Conservation (phyloP, 2,888 invertebrate species). For the Drosophila trichaetosa region DNA sequence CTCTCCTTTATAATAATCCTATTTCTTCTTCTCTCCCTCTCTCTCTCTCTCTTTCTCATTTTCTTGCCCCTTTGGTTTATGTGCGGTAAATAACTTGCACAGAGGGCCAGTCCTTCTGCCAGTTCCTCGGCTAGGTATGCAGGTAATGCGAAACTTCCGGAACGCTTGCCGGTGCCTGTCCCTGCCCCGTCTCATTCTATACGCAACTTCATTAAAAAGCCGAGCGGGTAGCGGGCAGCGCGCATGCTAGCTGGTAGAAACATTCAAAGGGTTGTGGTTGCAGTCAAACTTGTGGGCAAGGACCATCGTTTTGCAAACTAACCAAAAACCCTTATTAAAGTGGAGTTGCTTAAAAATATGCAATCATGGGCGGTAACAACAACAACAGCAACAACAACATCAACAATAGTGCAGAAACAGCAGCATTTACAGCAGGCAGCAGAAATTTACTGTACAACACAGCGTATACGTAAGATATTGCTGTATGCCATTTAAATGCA, state of each 20-base stretch:
- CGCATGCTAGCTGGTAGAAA: neutral
- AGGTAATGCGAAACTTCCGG: slow-evolving; percentile 69
- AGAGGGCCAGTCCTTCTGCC: slow-evolving; percentile 10
- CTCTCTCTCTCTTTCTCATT: neutral
- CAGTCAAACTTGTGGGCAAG: slow-evolving; percentile 56
- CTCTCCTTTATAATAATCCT: neutral
- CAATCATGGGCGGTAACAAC: slow-evolving; percentile 65
- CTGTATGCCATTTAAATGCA: slow-evolving; percentile 72
- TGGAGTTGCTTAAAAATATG: slow-evolving; percentile 72
- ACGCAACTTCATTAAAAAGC: slow-evolving; percentile 71
- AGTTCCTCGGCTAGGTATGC: slow-evolving; percentile 48
- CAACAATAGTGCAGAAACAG: neutral
- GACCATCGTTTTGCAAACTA: slow-evolving; percentile 45
- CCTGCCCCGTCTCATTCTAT: slow-evolving; percentile 18
- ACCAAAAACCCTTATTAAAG: slow-evolving; percentile 77
- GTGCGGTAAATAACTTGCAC: slow-evolving; percentile 64
- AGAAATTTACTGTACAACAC: slow-evolving; percentile 29
- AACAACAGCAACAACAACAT: slow-evolving; percentile 28
- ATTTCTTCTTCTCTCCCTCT: neutral
- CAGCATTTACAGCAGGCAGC: slow-evolving; percentile 26
- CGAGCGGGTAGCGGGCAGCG: slow-evolving; percentile 3
- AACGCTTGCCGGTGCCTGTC: slow-evolving; percentile 13
- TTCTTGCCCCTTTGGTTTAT: slow-evolving; percentile 45
- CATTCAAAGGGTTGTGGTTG: slow-evolving; percentile 47
- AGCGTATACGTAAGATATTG: slow-evolving; percentile 77